Conservation (phyloP, 2,113 vertebrate species). For the Zonotrichia leucophrys region DNA sequence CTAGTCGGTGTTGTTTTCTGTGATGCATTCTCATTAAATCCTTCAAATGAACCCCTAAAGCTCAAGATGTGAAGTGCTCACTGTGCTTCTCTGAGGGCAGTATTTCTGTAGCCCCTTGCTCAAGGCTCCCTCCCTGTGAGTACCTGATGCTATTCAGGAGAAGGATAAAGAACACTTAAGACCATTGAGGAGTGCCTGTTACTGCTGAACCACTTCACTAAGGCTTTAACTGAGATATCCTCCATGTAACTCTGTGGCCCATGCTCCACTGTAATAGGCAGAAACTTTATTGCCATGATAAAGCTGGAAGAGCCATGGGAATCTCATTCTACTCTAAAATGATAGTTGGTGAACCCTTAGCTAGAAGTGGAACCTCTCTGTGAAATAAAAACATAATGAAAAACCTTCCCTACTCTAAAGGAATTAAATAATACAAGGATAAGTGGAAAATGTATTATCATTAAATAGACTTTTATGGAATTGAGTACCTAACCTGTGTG, state of each 20-base stretch:
- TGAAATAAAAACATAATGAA: background rate
- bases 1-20: background rate
- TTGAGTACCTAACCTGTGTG: background rate
- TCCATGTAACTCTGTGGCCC: background rate
- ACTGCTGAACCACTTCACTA: background rate
- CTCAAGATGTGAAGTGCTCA: background rate
- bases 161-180: background rate
- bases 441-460: background rate
- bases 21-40: background rate
- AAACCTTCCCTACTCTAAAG: background rate
- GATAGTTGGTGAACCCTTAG: background rate
- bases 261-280: background rate
- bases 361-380: background rate
- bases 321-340: background rate
- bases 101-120: background rate
- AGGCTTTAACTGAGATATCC: background rate
- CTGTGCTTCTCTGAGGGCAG: background rate
- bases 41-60: background rate
- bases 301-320: background rate
- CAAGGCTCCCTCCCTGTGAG: background rate
- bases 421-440: background rate
- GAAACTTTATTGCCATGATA: background rate
- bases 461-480: background rate
- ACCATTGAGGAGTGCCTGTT: background rate
- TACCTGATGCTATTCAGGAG: background rate